A percentile compares a stretch with the other conserved stretches of the same genome.
These are phyloP conservation scores for Ptilorrhoa leucosticta DNA, from an alignment of 2,113 vertebrate species.

Conservation along the genomic window DNA sequence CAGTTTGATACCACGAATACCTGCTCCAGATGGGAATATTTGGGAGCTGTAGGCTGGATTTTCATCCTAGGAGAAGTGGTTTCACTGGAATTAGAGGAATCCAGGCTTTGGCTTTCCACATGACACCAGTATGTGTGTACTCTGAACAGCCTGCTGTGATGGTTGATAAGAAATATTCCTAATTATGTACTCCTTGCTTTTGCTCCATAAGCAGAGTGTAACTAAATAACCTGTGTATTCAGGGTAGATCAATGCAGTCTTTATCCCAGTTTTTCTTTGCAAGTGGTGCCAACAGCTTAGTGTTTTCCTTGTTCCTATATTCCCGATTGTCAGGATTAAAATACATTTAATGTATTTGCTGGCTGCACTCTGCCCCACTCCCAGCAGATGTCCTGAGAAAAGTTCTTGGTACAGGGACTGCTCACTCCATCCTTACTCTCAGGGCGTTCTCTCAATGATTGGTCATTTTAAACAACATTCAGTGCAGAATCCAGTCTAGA, in stretches of 20 bases:
- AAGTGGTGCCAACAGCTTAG: not conserved
- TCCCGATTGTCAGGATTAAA: not conserved
- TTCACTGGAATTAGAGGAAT: not conserved
- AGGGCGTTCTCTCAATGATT: rapidly evolving
- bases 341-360: not conserved
- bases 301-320: not conserved
- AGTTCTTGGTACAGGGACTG: not conserved
- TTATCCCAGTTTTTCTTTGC: not conserved
- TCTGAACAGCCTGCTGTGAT: not conserved
- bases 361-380: not conserved
- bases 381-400: not conserved
- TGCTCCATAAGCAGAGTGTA: not conserved
- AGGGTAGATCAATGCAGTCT: not conserved
- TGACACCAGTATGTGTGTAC: not conserved
- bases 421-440: not conserved
- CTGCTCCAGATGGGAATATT: rapidly evolving
- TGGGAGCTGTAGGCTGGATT: not conserved
- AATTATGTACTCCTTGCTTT: not conserved
- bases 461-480: not conserved
- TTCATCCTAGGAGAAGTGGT: not conserved
- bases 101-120: not conserved
- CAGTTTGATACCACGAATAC: rapidly evolving
- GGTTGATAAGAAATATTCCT: not conserved
- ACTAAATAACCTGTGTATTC: not conserved
- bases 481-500: not conserved